Evolutionary conservation across 2,797 vertebrate genomes (phyloP), one percentile per base, ranked within the genome.

Genomic region (Huso huso): DNA sequence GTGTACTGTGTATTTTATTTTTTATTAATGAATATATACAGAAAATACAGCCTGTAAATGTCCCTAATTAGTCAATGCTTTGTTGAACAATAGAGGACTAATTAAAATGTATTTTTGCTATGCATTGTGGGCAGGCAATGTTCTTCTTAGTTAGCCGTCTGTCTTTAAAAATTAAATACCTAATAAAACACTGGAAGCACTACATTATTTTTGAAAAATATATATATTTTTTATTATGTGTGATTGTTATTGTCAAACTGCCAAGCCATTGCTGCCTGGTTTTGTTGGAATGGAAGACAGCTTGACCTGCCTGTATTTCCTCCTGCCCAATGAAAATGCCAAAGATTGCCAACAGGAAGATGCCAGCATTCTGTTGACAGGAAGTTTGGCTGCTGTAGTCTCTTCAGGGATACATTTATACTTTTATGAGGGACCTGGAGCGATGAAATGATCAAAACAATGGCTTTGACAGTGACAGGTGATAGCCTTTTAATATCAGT

Each of bases 291-390:
- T 71, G 60, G 18, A 58, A 64, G 49, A 48, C 49, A 61, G 58
- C 51, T 60, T 78, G 72, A 79, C 79, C 73, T 65, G 37, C 67
- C 66, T 72, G 48, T 76, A 81, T 80, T 72, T 78, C 77, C 76
- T 73, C 69, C 74, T 81, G 77, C 78, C 81, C 76, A 86, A 81
- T 86, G 79, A 79, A 77, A 83, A 69, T 58, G 1, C 63, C 48
- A 69, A 76, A 70, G 72, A 75, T 71, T 73, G 78, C 79, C 75
- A 79, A 83, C 77, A 83, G 81, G 79, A 84, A 84, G 78, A 79
- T 81, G 81, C 83, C 81, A 83, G 82, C 78, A 84, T 86, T 87
- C 80, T 81, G 66, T 75, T 84, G 81, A 76, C 81, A 85, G 82
- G 82, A 84, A 86, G 82, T 69, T 68, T 61, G 73, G 72, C 73